Evolutionary conservation across 30 jellyfish, hydroid and myxozoan genomes (phyloP).

Genomic region (Clytia hemisphaerica): DNA sequence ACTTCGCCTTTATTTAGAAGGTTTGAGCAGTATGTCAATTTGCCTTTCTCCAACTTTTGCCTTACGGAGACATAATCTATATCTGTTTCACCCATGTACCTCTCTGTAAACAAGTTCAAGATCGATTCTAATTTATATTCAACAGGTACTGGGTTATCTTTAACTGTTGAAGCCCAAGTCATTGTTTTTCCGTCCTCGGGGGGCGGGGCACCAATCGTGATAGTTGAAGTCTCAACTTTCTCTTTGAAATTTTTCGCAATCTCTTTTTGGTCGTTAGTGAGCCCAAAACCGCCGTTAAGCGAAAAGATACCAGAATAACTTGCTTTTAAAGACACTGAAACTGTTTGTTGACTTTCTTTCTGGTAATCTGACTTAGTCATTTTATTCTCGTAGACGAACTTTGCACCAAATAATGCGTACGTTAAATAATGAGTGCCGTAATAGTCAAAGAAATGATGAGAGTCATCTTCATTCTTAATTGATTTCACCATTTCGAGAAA

Average conservation of each 20-base stretch:
- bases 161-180: slow-evolving; percentile 58
- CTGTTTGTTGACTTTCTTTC: not conserved
- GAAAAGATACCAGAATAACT: slow-evolving; percentile 38
- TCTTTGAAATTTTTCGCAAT: slow-evolving; percentile 27
- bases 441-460: slow-evolving; percentile 30
- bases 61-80: not conserved
- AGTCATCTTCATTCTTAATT: slow-evolving; percentile 2
- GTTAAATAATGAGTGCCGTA: slow-evolving; percentile 46
- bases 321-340: slow-evolving; percentile 21
- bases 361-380: slow-evolving; percentile 28
- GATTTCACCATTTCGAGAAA: slow-evolving; percentile 23
- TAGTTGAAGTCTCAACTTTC: slow-evolving; percentile 37
- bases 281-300: slow-evolving; percentile 21
- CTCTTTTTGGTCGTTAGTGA: slow-evolving; percentile 9
- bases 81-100: slow-evolving; percentile 30
- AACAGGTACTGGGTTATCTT: slow-evolving; percentile 53
- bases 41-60: not conserved
- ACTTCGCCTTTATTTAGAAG: slow-evolving; percentile 23
- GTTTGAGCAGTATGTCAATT: slow-evolving; percentile 14
- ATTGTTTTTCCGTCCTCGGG: slow-evolving; percentile 44
- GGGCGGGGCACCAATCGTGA: slow-evolving; percentile 60
- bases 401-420: slow-evolving; percentile 48
- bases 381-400: slow-evolving; percentile 39
- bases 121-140: slow-evolving; percentile 33
- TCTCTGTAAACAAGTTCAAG: slow-evolving; percentile 36